A percentile compares a stretch with the other conserved stretches of the same genome.
Conservation (phyloP, 2,797 vertebrate species). For the Zenarchopterus dispar region DNA sequence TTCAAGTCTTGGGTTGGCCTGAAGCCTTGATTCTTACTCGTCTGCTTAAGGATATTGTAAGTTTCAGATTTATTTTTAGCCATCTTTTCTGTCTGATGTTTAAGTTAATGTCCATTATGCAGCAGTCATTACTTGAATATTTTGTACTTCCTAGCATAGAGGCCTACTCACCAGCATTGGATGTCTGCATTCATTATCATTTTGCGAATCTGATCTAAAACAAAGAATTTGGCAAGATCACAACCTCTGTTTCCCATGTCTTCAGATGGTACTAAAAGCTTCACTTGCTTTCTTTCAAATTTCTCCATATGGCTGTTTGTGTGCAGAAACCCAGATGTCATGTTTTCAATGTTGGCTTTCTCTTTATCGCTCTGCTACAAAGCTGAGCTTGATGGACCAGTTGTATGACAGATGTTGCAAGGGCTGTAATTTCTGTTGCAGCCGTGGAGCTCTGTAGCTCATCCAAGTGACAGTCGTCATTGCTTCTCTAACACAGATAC, state of each 20-base stretch:
- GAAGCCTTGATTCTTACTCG: no score
- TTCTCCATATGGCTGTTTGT: constrained; percentile 6
- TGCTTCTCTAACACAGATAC: constrained; percentile 7
- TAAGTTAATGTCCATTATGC: background rate
- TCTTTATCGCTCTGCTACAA: constrained; percentile 8
- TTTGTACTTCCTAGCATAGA: background rate
- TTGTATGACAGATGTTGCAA: constrained; percentile 15
- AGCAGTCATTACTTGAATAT: background rate
- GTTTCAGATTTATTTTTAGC: background rate
- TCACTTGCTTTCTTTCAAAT: constrained; percentile 10
- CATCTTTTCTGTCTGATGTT: background rate
- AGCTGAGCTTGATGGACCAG: constrained; percentile 35
- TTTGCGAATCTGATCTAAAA: constrained; percentile 1
- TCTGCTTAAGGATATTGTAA: no score
- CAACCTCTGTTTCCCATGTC: constrained; percentile 6
- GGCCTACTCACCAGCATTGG: background rate
- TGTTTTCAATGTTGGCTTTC: constrained; percentile 22
- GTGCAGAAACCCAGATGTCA: constrained; percentile 43
- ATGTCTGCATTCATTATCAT: background rate
- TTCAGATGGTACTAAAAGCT: constrained; percentile 13
- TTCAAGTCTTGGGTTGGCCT: background rate
- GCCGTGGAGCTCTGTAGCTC: constrained; percentile 1
- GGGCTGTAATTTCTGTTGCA: constrained; percentile 7
- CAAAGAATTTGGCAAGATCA: background rate
- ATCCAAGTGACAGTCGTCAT: constrained; percentile 22